Conservation (phyloP, 2,113 vertebrate species). For the Melanocharis versteri region DNA sequence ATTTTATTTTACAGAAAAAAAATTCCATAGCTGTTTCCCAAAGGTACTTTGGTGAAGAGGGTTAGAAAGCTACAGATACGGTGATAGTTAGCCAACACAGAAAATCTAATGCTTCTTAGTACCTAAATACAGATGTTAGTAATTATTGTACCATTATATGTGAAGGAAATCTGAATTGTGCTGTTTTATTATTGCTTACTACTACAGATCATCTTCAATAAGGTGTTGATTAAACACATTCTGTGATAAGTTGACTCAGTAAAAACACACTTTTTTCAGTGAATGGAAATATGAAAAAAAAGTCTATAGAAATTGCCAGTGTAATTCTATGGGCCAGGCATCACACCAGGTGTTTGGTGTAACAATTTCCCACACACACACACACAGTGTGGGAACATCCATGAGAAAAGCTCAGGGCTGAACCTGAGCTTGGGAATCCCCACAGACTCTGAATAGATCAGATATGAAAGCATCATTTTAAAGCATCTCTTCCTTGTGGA, state of each 20-base stretch:
- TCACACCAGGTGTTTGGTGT: neutral
- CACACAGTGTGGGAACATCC: neutral
- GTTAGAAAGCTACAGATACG: neutral
- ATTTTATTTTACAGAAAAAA: neutral
- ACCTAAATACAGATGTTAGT: neutral
- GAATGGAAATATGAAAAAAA: neutral
- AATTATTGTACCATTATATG: neutral
- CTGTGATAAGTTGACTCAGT: neutral
- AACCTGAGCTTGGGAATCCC: neutral
- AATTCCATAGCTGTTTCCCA: neutral
- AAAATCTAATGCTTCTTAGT: neutral
- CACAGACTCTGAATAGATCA: neutral
- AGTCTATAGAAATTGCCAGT: neutral
- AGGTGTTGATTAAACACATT: neutral
- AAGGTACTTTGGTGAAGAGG: neutral
- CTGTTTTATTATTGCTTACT: neutral
- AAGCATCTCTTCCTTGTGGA: neutral
- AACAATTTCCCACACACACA: rapidly evolving
- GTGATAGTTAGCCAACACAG: neutral
- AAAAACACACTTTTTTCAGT: neutral
- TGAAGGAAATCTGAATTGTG: neutral
- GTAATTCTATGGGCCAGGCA: neutral
- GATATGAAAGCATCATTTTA: neutral
- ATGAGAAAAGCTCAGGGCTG: neutral
- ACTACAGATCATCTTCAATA: neutral